Evolutionary conservation across 2,113 vertebrate genomes (phyloP).

Genomic region (Centropristis striata): DNA sequence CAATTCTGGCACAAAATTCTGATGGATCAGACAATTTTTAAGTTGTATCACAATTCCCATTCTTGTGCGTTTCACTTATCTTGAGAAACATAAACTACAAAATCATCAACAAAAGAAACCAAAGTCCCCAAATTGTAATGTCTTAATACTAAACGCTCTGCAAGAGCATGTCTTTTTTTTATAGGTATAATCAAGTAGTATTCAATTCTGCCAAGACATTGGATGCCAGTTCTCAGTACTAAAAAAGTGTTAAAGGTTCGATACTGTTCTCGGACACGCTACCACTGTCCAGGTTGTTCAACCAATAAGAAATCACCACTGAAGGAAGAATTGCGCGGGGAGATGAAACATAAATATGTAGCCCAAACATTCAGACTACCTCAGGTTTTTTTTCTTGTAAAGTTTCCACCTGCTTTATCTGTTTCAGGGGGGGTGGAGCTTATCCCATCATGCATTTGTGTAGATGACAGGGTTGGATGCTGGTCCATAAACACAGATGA

Average conservation of each 20-base stretch:
- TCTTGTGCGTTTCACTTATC: too few species aligned
- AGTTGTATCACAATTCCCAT: too few species aligned
- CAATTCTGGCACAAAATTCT: too few species aligned
- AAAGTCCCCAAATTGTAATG: too few species aligned
- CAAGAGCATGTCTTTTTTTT: too few species aligned
- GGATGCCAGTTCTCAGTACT: neutral
- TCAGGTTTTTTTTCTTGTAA: slow-evolving; percentile 45
- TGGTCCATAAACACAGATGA: neutral
- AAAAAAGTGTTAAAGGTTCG: neutral
- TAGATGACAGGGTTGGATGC: neutral
- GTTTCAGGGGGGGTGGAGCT: neutral
- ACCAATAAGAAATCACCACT: neutral
- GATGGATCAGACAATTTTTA: too few species aligned
- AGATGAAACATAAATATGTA: slow-evolving; percentile 39
- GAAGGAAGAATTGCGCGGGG: neutral
- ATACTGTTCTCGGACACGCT: neutral
- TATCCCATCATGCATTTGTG: slow-evolving; percentile 31
- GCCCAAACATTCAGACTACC: slow-evolving; percentile 69
- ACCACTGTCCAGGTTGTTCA: neutral
- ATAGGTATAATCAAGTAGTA: too few species aligned
- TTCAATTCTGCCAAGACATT: neutral
- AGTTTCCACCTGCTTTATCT: neutral
- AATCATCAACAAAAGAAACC: too few species aligned
- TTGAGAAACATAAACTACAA: too few species aligned
- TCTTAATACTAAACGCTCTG: too few species aligned